Evolutionary conservation across 2,888 invertebrate species (phyloP), one percentile per base, ranked within the genome.

Genomic region (Apomyelois bistriatella): DNA sequence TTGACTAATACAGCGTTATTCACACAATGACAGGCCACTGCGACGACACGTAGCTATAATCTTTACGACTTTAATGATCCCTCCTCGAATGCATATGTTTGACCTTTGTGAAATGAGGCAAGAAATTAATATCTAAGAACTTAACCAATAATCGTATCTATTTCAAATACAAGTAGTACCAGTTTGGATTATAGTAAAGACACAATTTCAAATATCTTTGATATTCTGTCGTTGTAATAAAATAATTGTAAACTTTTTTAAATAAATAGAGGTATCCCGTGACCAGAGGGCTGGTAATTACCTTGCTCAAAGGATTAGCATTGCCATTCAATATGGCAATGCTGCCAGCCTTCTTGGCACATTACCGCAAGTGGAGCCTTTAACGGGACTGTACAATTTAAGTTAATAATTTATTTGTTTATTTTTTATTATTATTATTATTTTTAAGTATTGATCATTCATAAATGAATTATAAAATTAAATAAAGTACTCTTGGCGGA

Each of bases 81-180:
- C 38, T 38, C 13, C 6, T 38, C 38, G 8, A 12, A 41, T 46
- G 46, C 46, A 46, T 46, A 13, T 15, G 28, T 17, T 37, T 49
- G 48, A 38, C 38, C 37, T 49, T 49, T 38, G 38, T 37, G 48
- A 49, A 49, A 49, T 49, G 48, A 49, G 48, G 38, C 17, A 30
- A 49, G 48, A 16, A 46, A 46, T 49, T 49, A 28, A 49, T 28
- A 38, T 38, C 48, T 38, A 10, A 47, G 47, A 49, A 49, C 37
- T 28, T 38, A 49, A 49, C 48, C 38, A 28, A 49, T 49, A 46
- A 46, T 49, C 48, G 28, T 38, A 37, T 49, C 13, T 38, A 37
- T 38, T 49, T 37, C 30, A 38, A 38, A 22, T 49, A 46, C 35
- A 46, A 32, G 46, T 46, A 8, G 46, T 46, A 46, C 46, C 46